Evolutionary conservation across 2,113 vertebrate genomes (phyloP).

Genomic region (Cephalopholis sonnerati): DNA sequence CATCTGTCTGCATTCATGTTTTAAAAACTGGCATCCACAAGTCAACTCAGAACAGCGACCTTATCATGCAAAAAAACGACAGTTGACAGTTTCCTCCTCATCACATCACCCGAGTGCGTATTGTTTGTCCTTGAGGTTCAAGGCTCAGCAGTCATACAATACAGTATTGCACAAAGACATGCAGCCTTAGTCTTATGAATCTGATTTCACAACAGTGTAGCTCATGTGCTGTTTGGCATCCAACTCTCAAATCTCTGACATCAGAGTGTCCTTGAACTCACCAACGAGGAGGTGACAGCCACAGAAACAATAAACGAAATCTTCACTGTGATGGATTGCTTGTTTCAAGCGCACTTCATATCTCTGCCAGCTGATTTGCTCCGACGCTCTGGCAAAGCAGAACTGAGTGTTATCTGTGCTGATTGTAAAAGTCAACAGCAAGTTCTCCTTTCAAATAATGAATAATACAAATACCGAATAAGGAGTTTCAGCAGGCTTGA

Average conservation of each 20-base stretch:
- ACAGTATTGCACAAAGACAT: neutral
- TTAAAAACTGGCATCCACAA: neutral
- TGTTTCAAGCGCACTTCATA: neutral
- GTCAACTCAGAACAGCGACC: neutral
- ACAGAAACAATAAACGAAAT: neutral
- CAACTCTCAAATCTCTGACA: neutral
- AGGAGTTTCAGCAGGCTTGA: neutral
- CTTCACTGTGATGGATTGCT: slow-evolving; percentile 4
- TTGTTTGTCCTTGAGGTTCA: neutral
- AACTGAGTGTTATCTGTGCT: neutral
- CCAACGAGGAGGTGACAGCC: neutral
- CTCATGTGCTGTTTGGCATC: neutral
- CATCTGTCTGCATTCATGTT: neutral
- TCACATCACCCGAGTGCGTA: neutral
- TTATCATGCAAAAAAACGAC: neutral
- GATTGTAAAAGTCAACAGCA: neutral
- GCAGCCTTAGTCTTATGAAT: neutral
- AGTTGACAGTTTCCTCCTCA: neutral
- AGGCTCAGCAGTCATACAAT: neutral
- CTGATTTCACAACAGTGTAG: neutral
- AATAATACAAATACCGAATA: neutral
- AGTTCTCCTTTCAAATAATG: neutral
- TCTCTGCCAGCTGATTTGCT: neutral
- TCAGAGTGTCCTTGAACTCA: slow-evolving; percentile 12
- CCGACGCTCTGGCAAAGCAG: neutral